Conservation (phyloP, 1,140 invertebrate species). For the Magallana gigas region DNA sequence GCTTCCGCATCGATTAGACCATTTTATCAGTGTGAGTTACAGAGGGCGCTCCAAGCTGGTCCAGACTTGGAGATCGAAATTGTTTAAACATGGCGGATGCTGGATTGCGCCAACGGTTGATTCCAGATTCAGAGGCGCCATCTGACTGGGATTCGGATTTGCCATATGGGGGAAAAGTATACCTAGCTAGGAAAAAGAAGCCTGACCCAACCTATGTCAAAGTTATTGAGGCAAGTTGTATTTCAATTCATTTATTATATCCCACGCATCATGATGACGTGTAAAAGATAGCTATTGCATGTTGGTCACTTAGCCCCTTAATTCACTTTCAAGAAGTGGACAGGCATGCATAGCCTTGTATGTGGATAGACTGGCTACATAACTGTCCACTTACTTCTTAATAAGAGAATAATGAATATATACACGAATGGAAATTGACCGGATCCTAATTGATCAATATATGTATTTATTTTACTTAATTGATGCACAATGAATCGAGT, state of each 20-base stretch:
- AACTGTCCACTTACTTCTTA: no score
- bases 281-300: background rate
- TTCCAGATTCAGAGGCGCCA: conserved; percentile 52
- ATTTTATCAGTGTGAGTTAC: background rate
- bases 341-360: no score
- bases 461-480: no score
- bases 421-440: no score
- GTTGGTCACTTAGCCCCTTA: background rate
- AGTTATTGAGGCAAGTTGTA: conserved; percentile 73
- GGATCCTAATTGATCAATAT: no score
- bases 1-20: no score
- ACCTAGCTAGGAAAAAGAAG: conserved; percentile 79
- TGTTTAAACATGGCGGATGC: conserved; percentile 58
- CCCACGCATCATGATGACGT: no score
- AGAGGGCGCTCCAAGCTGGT: background rate
- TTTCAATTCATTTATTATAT: no score
- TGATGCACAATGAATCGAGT: no score
- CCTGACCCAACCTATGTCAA: conserved; percentile 76
- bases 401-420: no score
- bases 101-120: conserved; percentile 58
- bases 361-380: no score
- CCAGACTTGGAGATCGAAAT: conserved; percentile 21
- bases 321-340: background rate
- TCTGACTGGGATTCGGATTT: conserved; percentile 77
- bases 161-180: conserved; percentile 81